Conservation (phyloP, 2,113 vertebrate species). For the Lontra canadensis region DNA sequence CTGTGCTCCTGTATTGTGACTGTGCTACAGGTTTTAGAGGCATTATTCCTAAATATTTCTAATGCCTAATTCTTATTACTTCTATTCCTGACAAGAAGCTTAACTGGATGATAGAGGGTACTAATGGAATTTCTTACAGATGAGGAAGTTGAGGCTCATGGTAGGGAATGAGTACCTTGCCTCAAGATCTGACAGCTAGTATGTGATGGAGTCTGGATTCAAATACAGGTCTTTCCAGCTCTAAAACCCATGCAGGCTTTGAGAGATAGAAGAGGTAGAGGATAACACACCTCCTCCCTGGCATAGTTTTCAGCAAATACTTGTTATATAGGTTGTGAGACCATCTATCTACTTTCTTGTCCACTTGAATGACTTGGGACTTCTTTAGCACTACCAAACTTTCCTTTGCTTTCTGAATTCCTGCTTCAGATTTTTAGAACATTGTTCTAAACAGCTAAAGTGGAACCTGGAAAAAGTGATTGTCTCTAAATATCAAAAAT, state of each 20-base stretch:
- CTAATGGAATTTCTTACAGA: background rate
- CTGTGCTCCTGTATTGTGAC: background rate
- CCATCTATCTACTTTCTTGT: background rate
- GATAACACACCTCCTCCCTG: background rate
- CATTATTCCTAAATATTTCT: background rate
- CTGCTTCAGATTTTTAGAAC: conserved; percentile 11
- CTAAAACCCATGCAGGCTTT: background rate
- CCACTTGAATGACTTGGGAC: background rate
- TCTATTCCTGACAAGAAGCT: background rate
- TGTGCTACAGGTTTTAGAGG: conserved; percentile 41
- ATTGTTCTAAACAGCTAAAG: conserved; percentile 24
- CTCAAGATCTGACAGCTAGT: background rate
- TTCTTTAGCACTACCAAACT: background rate
- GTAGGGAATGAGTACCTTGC: background rate
- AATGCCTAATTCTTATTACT: background rate
- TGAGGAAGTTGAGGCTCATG: background rate
- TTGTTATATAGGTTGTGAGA: background rate
- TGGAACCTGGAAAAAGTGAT: background rate
- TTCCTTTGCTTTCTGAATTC: background rate
- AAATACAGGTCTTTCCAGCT: background rate
- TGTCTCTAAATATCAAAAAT: conserved; percentile 20
- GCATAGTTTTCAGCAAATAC: background rate
- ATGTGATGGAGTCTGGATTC: background rate
- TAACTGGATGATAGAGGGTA: background rate
- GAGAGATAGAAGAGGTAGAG: background rate